Conservation (phyloP, 2,113 vertebrate genomes). For the Bombycilla garrulus region DNA sequence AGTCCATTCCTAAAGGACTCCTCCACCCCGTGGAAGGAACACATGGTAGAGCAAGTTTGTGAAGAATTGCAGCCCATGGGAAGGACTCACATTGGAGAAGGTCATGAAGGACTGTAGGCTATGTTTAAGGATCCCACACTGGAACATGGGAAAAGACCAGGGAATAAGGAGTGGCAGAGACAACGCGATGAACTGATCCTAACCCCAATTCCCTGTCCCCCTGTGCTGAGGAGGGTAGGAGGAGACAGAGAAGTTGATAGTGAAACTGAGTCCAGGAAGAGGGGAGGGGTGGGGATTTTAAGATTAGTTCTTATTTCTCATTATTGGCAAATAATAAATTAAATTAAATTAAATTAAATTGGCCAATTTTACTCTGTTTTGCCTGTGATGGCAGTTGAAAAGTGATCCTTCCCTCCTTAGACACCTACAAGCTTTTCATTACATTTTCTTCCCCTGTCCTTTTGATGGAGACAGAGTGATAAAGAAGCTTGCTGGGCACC, state of each 20-base stretch:
- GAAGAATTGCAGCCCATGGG: neutral
- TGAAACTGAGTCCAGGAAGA: neutral
- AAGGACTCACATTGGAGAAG: fast-evolving
- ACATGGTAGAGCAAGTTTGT: neutral
- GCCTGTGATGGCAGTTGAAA: neutral
- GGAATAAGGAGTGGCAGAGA: neutral
- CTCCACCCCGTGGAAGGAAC: neutral
- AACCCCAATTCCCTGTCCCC: fast-evolving
- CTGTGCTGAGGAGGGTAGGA: fast-evolving
- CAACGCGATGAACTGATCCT: neutral
- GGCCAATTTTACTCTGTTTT: neutral
- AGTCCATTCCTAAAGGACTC: neutral
- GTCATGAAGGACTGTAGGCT: neutral
- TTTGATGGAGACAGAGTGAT: neutral
- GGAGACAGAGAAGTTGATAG: neutral
- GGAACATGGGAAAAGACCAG: neutral
- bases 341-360: neutral
- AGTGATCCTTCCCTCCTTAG: neutral
- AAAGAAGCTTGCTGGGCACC: neutral
- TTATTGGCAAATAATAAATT: neutral
- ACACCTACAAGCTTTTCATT: neutral
- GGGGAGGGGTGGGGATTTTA: neutral
- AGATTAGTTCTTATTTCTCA: neutral
- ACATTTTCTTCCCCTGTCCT: neutral
- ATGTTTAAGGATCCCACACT: neutral